Conservation (phyloP, 2,888 invertebrate species). For the Aelia acuminata region DNA sequence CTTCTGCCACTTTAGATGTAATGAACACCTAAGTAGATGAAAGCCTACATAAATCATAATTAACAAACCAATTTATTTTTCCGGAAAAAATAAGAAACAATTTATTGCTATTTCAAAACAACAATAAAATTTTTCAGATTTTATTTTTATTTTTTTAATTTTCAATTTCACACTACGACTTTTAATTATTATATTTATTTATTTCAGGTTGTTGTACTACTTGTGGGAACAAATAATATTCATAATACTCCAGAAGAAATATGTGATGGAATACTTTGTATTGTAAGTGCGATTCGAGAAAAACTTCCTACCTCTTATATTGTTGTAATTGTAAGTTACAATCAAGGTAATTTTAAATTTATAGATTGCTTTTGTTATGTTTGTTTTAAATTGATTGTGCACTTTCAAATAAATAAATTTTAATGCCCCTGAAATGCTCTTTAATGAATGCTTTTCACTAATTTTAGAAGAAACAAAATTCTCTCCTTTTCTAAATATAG, state of each 20-base stretch:
- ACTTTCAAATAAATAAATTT: background rate
- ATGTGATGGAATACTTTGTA: slow-evolving; percentile 84
- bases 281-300: slow-evolving; percentile 80
- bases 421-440: background rate
- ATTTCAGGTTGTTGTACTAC: slow-evolving; percentile 84
- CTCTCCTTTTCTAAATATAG: background rate
- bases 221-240: slow-evolving; percentile 92
- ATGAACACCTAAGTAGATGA: too few species aligned
- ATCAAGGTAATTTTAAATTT: slow-evolving; percentile 36
- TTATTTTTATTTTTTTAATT: too few species aligned
- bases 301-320: slow-evolving; percentile 86
- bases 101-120: too few species aligned
- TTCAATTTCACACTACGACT: too few species aligned
- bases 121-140: too few species aligned
- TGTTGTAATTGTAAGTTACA: slow-evolving; percentile 83
- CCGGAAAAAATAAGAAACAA: too few species aligned
- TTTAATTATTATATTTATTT: slow-evolving; percentile 25
- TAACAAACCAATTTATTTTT: too few species aligned
- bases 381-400: slow-evolving; percentile 50
- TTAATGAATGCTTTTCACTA: background rate
- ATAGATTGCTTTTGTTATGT: slow-evolving; percentile 52
- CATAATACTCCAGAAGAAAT: slow-evolving; percentile 85
- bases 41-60: too few species aligned
- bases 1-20: too few species aligned
- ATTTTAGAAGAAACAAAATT: background rate